Conservation (phyloP, 2,797 vertebrate genomes). For the Sphenodon punctatus region DNA sequence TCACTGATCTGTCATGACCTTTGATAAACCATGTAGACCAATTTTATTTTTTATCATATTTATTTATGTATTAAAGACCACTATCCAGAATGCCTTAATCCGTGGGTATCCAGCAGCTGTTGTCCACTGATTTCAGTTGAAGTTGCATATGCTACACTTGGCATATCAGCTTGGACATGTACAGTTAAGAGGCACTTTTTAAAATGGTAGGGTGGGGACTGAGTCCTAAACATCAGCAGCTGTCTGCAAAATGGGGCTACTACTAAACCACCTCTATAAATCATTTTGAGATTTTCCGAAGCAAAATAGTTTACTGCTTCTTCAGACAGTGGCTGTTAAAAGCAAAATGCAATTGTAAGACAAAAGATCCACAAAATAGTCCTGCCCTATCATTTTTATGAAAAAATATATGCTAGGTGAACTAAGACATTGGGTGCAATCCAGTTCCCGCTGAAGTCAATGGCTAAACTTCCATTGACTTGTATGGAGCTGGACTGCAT, state of each 20-base stretch:
- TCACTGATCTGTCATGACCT: rapidly evolving
- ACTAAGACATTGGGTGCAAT: not conserved
- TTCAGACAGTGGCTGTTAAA: not conserved
- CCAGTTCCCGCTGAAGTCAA: not conserved
- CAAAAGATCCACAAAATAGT: not conserved
- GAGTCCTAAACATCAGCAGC: not conserved
- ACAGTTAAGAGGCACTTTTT: not conserved
- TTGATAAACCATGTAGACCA: rapidly evolving
- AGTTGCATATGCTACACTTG: rapidly evolving
- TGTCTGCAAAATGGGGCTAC: not conserved
- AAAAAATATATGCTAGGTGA: not conserved
- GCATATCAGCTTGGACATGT: not conserved
- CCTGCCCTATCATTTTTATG: not conserved
- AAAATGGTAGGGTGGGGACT: not conserved
- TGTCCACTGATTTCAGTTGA: not conserved
- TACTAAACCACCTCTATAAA: not conserved
- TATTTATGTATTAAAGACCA: too few relatives aligned
- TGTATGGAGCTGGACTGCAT: not conserved
- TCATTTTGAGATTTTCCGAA: rapidly evolving
- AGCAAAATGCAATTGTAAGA: not conserved
- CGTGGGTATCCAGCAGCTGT: rapidly evolving
- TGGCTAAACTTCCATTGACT: not conserved
- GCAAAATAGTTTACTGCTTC: not conserved
- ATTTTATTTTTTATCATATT: too few relatives aligned
- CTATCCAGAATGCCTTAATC: rapidly evolving